A percentile compares a stretch with the other conserved stretches of the same genome.
Evolutionary conservation across 2,113 vertebrate genomes (phyloP).

Genomic region (Paralichthys olivaceus): DNA sequence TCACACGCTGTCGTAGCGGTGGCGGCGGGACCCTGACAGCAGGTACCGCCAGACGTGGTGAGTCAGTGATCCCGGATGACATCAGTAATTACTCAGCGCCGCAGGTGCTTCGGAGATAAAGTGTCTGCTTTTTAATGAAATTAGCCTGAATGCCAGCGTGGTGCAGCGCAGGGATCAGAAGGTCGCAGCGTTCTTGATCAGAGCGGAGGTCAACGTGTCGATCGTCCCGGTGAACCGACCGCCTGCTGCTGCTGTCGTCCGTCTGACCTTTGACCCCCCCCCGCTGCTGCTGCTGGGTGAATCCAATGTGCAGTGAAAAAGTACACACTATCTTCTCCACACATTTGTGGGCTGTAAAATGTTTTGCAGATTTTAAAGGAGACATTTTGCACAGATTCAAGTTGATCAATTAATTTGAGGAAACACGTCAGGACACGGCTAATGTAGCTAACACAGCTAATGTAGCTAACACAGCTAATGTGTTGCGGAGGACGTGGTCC

Average conservation of each 20-base stretch:
- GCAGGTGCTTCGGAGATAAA: neutral
- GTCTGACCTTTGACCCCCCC: conserved; percentile 28
- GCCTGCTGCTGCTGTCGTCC: neutral
- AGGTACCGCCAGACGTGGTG: neutral
- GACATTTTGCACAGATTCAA: no score
- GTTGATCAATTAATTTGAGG: no score
- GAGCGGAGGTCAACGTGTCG: neutral
- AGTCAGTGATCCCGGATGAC: neutral
- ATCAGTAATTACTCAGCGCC: neutral
- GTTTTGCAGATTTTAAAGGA: no score
- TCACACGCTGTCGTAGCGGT: neutral
- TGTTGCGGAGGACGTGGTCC: no score
- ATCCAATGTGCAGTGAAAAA: neutral
- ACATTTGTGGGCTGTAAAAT: no score
- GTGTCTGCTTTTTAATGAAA: neutral
- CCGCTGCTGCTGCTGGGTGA: conserved; percentile 1
- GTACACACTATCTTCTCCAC: neutral
- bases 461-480: no score
- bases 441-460: no score
- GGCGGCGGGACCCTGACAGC: neutral
- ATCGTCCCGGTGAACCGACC: neutral
- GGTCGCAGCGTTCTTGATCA: neutral
- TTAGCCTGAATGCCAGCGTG: neutral
- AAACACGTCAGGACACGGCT: no score
- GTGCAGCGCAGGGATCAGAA: no score